Conservation (phyloP, 2,113 vertebrate species). For the Ceuthmochares aereus region DNA sequence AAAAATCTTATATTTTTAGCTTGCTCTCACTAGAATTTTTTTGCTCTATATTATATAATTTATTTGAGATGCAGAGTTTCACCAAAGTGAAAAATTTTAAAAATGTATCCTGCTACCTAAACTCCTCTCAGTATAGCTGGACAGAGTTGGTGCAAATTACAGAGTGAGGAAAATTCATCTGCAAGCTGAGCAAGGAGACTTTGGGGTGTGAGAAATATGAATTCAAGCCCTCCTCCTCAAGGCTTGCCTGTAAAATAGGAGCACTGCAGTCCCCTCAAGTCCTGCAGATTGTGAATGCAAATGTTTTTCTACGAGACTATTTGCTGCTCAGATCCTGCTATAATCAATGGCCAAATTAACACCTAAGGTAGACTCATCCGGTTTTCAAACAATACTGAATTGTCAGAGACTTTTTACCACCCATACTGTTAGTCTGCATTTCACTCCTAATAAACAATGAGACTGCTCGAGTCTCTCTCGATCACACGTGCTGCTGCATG, state of each 20-base stretch:
- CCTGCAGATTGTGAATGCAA: not conserved
- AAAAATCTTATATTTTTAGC: conserved; percentile 54
- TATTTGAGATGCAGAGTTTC: conserved; percentile 35
- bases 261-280: not conserved
- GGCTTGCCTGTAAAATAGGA: not conserved
- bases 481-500: not conserved
- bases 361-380: not conserved
- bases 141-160: not conserved
- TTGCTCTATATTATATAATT: conserved; percentile 49
- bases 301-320: not conserved
- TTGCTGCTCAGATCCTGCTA: not conserved
- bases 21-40: conserved; percentile 32
- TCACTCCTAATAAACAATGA: not conserved
- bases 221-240: not conserved
- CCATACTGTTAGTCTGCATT: not conserved
- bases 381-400: not conserved
- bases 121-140: not conserved
- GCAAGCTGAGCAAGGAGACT: not conserved
- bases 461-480: not conserved
- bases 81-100: not conserved
- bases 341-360: not conserved
- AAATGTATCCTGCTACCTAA: not conserved
- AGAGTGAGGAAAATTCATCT: not conserved
- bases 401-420: not conserved
- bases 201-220: not conserved